These are phyloP conservation scores for Thysanoteuthis rhombus DNA, from an alignment of 2,888 invertebrate genomes.

Conservation along the genomic window DNA sequence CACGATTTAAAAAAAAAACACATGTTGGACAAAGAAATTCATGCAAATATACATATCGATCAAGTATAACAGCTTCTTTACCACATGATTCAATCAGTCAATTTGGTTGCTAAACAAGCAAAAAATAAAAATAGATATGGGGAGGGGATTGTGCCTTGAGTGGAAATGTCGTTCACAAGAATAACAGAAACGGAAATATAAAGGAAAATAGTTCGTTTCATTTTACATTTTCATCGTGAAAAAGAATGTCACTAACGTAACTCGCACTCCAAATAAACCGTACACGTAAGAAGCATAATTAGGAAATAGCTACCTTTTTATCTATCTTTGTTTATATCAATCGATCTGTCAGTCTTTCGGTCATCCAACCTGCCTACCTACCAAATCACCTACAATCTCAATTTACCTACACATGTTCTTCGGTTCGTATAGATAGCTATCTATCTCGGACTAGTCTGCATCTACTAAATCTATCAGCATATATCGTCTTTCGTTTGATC, in stretches of 20 bases:
- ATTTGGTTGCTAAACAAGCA: background rate
- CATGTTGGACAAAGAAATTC: background rate
- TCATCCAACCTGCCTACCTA: background rate
- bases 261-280: background rate
- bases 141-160: background rate
- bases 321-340: background rate
- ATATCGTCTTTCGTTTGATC: no score
- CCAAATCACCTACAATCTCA: rapidly evolving
- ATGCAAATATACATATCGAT: background rate
- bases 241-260: background rate
- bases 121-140: background rate
- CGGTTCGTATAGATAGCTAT: no score
- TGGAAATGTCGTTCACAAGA: background rate
- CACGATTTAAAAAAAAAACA: no score
- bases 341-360: background rate
- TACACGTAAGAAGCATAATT: background rate
- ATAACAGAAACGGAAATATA: background rate
- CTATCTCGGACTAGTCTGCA: no score
- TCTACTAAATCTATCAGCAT: no score
- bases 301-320: background rate
- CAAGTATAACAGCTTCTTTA: background rate
- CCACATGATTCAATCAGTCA: background rate
- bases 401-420: background rate
- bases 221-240: background rate
- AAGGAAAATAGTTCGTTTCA: background rate